Evolutionary conservation across 2,888 invertebrate species (phyloP).

Genomic region (Nezara viridula): DNA sequence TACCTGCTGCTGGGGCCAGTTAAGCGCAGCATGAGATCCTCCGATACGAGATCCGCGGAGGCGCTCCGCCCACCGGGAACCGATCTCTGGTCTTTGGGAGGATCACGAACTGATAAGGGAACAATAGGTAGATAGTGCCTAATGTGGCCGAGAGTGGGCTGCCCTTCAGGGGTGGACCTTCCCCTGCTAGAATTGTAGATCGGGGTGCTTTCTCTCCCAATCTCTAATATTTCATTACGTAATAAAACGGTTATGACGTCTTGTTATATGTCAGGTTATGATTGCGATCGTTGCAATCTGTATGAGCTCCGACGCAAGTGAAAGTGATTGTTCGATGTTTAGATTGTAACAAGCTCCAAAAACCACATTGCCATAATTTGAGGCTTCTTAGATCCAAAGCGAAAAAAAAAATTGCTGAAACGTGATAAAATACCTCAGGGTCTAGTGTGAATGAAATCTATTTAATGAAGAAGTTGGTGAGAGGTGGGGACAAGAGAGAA

Average conservation of each 20-base stretch:
- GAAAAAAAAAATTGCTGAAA: too few species aligned
- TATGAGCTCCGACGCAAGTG: background rate
- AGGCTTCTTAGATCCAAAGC: too few species aligned
- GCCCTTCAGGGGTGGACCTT: conserved; percentile 14
- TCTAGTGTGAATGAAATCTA: too few species aligned
- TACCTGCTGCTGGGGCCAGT: background rate
- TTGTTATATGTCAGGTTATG: conserved; percentile 1
- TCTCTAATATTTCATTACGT: conserved; percentile 4
- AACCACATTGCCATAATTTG: background rate
- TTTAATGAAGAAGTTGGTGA: too few species aligned
- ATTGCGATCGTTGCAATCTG: background rate
- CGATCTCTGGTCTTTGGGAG: conserved; percentile 6
- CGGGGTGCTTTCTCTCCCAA: background rate
- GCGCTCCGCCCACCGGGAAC: conserved; percentile 21
- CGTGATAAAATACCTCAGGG: too few species aligned
- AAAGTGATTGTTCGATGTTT: background rate
- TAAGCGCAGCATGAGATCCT: background rate
- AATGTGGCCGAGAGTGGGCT: background rate
- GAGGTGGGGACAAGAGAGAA: too few species aligned
- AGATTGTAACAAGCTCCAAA: background rate
- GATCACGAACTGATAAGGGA: background rate
- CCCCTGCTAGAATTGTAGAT: conserved; percentile 39
- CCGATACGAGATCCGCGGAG: background rate
- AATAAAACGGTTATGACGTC: background rate
- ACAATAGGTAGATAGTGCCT: conserved; percentile 40